A percentile compares a stretch with the other conserved stretches of the same genome.
These are phyloP conservation scores for Gopherus evgoodei DNA, from an alignment of 2,113 vertebrate genomes.

Conservation along the genomic window DNA sequence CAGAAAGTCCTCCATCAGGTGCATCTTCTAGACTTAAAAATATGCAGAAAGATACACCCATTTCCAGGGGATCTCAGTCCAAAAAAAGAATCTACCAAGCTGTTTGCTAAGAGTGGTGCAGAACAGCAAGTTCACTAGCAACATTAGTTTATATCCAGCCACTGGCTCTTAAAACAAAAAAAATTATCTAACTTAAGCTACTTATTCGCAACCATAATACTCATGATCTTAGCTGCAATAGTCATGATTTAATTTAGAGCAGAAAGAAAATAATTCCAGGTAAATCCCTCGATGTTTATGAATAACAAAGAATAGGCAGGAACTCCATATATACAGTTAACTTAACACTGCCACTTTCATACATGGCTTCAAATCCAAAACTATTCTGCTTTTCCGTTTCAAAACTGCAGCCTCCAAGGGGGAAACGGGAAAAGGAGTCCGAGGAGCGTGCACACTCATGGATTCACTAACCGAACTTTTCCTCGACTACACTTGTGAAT, in stretches of 20 bases:
- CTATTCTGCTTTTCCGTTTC: not conserved
- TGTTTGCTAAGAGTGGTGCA: fast-evolving
- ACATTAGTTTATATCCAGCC: not conserved
- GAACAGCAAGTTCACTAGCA: fast-evolving
- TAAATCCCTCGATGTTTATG: not conserved
- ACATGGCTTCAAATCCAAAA: not conserved
- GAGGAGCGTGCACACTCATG: fast-evolving
- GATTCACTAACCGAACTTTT: not conserved
- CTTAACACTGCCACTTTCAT: not conserved
- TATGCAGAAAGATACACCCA: fast-evolving
- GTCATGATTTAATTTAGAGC: fast-evolving
- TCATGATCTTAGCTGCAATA: fast-evolving
- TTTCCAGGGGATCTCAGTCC: not conserved
- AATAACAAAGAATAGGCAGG: not conserved
- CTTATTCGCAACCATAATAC: not conserved
- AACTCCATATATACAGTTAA: fast-evolving
- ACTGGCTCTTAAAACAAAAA: not conserved
- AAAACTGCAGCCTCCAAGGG: fast-evolving
- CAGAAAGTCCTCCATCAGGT: constrained; percentile 17
- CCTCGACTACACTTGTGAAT: too few relatives aligned
- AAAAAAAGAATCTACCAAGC: fast-evolving
- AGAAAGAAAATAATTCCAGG: fast-evolving
- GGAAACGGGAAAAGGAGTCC: not conserved
- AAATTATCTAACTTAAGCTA: not conserved
- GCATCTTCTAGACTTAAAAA: not conserved